phyloP scores from a whole-genome alignment of 2,888 invertebrate species.

The Idaea aversata region DNA sequence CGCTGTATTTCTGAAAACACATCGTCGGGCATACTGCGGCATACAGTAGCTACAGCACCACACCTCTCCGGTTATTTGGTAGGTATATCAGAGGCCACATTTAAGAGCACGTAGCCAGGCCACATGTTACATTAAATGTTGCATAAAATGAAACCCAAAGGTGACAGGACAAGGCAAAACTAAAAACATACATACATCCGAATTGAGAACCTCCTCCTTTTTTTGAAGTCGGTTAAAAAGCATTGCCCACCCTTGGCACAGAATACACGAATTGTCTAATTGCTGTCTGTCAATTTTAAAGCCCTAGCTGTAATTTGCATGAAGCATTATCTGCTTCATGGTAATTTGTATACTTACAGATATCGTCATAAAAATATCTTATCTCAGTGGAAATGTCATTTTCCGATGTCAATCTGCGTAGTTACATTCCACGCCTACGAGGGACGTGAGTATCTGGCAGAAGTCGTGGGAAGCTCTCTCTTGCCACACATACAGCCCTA shows the following conservation, averaged over 20 bases:
- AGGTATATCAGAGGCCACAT: too few relatives aligned
- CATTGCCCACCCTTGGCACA: slow-evolving; percentile 51
- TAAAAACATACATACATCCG: too few relatives aligned
- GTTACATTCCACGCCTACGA: slow-evolving; percentile 20
- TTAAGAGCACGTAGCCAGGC: too few relatives aligned
- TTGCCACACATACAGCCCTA: slow-evolving; percentile 18
- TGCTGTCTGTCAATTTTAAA: not conserved
- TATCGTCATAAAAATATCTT: not conserved
- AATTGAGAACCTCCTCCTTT: too few relatives aligned
- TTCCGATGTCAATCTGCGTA: not conserved
- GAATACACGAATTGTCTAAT: slow-evolving; percentile 32
- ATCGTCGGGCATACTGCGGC: too few relatives aligned
- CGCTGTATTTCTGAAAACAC: too few relatives aligned
- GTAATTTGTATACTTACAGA: not conserved
- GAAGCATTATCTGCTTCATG: too few relatives aligned
- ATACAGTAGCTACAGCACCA: too few relatives aligned
- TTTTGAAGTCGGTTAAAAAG: too few relatives aligned
- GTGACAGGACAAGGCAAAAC: slow-evolving; percentile 14
- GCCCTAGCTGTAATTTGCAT: not conserved
- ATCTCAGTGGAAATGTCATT: not conserved
- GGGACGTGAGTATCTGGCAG: slow-evolving; percentile 19
- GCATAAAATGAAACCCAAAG: not conserved
- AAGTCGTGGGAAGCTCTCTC: slow-evolving; percentile 9
- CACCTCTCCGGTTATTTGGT: too few relatives aligned
- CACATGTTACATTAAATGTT: not conserved